Evolutionary conservation across 2,113 vertebrate species (phyloP).

Genomic region (Phalacrocorax aristotelis): DNA sequence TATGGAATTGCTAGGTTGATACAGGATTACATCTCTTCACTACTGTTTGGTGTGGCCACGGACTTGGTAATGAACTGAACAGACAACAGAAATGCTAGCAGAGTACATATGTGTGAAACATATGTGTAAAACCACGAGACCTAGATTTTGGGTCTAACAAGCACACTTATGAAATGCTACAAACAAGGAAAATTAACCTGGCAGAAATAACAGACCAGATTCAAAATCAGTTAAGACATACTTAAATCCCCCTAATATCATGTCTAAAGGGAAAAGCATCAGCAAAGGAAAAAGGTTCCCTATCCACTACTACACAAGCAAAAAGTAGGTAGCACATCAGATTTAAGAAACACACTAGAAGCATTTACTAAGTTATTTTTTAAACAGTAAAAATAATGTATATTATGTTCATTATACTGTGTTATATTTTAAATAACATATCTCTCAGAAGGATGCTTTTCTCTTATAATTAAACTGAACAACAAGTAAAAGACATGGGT

Average conservation of each 20-base stretch:
- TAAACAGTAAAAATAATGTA: neutral
- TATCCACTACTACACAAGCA: neutral
- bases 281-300: neutral
- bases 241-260: neutral
- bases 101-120: neutral
- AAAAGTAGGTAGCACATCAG: neutral
- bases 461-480: neutral
- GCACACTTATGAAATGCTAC: neutral
- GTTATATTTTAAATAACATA: neutral
- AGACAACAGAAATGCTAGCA: neutral
- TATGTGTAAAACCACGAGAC: neutral
- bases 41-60: neutral
- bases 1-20: neutral
- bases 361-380: neutral
- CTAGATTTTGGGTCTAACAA: neutral
- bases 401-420: neutral
- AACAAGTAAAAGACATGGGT: neutral
- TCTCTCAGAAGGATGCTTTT: neutral
- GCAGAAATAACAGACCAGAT: neutral
- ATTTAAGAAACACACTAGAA: neutral
- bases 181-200: neutral
- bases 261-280: neutral
- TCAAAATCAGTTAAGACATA: neutral
- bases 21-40: neutral
- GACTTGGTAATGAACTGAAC: neutral